Conservation (phyloP, 2,888 invertebrate genomes). For the Stegana nigrithorax region DNA sequence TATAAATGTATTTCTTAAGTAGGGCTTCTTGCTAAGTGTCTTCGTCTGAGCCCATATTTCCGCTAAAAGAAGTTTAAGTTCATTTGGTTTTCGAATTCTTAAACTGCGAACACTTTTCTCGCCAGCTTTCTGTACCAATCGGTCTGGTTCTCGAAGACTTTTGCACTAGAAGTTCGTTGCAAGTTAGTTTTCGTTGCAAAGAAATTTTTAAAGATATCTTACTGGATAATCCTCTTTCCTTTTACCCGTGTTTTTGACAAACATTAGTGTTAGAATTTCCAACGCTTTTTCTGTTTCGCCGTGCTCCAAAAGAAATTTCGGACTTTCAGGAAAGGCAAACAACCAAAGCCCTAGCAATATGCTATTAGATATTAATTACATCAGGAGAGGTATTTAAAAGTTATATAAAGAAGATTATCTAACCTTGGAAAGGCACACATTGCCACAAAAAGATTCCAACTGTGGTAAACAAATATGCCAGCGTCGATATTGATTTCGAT, state of each 20-base stretch:
- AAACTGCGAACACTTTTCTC: slow-evolving; percentile 77
- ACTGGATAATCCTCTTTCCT: slow-evolving; percentile 79
- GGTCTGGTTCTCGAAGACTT: slow-evolving; percentile 73
- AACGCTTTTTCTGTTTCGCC: slow-evolving; percentile 83
- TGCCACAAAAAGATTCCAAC: slow-evolving; percentile 31
- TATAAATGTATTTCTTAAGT: slow-evolving; percentile 79
- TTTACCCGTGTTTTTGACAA: slow-evolving; percentile 79
- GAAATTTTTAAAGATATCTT: slow-evolving; percentile 43
- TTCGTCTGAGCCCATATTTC: slow-evolving; percentile 83
- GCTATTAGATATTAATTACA: neutral
- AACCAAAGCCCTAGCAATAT: slow-evolving; percentile 72
- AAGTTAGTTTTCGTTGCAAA: neutral
- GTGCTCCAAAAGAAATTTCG: slow-evolving; percentile 84
- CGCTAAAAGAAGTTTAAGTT: slow-evolving; percentile 75
- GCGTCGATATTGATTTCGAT: slow-evolving; percentile 19
- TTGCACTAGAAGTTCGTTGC: slow-evolving; percentile 71
- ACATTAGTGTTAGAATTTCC: slow-evolving; percentile 76
- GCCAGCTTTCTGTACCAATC: slow-evolving; percentile 30
- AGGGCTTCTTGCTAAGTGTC: slow-evolving; percentile 79
- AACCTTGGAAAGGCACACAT: slow-evolving; percentile 31
- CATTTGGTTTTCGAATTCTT: slow-evolving; percentile 79
- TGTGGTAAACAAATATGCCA: slow-evolving; percentile 22
- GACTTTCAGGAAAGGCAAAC: slow-evolving; percentile 82
- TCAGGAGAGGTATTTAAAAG: neutral
- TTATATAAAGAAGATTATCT: neutral